Percentiles rank a stretch among this genome's conserved stretches.
Evolutionary conservation across 2,888 invertebrate species (phyloP).

Genomic region (Tetrapedia diversipes): DNA sequence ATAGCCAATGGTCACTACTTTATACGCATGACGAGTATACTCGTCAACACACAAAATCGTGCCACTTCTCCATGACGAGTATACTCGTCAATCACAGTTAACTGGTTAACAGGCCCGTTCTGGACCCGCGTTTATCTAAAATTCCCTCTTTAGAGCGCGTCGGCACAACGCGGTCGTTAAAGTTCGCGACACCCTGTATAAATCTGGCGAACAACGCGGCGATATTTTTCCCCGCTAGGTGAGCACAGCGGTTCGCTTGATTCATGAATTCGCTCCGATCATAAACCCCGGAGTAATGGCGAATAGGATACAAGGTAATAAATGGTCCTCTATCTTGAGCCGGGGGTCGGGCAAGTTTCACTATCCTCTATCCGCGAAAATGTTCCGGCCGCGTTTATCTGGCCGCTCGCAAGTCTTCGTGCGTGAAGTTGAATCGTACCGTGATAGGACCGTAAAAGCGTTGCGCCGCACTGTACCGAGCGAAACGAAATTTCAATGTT

Average conservation of each 20-base stretch:
- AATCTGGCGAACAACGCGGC: conserved; percentile 44
- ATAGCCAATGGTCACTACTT: too few species aligned
- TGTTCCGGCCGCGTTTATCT: conserved; percentile 31
- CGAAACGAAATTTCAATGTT: conserved; percentile 31
- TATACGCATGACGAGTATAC: too few species aligned
- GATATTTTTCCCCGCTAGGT: conserved; percentile 37
- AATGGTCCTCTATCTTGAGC: conserved; percentile 53
- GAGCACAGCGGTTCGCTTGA: conserved; percentile 13
- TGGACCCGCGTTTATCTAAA: conserved; percentile 10
- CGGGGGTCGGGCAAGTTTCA: conserved; percentile 41
- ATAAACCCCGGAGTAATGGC: conserved; percentile 54
- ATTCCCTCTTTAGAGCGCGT: neutral
- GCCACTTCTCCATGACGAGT: too few species aligned
- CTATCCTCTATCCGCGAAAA: conserved; percentile 21
- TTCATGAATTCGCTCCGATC: conserved; percentile 56
- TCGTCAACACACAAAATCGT: too few species aligned
- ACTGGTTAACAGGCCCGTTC: too few species aligned
- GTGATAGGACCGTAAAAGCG: conserved; percentile 5
- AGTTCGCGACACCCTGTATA: conserved; percentile 30
- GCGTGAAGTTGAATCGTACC: conserved; percentile 47
- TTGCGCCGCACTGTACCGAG: neutral
- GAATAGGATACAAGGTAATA: conserved; percentile 60
- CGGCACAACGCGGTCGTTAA: conserved; percentile 21
- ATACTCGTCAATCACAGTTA: too few species aligned
- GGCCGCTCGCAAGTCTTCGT: neutral